Conservation (phyloP, 1,140 invertebrate genomes). For the Pentalonia nigronervosa region DNA sequence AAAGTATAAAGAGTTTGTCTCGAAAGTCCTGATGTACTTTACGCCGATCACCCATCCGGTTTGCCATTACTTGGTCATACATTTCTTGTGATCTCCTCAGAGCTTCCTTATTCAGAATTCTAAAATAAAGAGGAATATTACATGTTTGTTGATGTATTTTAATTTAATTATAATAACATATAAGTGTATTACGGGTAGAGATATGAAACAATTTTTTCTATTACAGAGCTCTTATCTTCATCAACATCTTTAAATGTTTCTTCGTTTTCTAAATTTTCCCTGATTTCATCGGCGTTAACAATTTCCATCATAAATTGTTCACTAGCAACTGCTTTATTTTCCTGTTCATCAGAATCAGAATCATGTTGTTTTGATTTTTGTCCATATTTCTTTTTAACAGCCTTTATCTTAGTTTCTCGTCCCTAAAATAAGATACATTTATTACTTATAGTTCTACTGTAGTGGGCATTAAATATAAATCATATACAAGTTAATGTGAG, state of each 20-base stretch:
- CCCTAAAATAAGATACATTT: constrained; percentile 66
- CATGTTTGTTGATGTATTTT: constrained; percentile 45
- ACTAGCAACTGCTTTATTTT: constrained; percentile 62
- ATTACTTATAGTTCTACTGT: neutral
- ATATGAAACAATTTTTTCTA: constrained; percentile 67
- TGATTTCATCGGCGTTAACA: constrained; percentile 74
- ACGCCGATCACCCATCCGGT: constrained; percentile 71
- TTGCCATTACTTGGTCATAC: constrained; percentile 75
- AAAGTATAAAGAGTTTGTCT: constrained; percentile 80
- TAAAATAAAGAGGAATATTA: constrained; percentile 63
- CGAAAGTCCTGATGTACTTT: constrained; percentile 82
- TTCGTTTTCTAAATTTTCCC: constrained; percentile 70
- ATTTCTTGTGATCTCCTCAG: constrained; percentile 73
- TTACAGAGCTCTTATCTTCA: constrained; percentile 61
- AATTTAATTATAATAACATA: constrained; percentile 34
- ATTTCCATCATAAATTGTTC: constrained; percentile 68
- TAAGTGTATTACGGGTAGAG: constrained; percentile 68
- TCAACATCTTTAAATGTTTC: constrained; percentile 67
- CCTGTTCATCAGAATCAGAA: constrained; percentile 69
- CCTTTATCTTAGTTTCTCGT: constrained; percentile 93
- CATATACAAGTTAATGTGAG: neutral
- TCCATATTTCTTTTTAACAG: constrained; percentile 79
- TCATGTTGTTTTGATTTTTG: constrained; percentile 69
- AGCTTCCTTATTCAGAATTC: constrained; percentile 67
- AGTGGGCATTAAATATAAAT: neutral